Base-by-base conservation (phyloP, 2,113 vertebrate genomes). In the Pseudonaja textilis region DNA sequence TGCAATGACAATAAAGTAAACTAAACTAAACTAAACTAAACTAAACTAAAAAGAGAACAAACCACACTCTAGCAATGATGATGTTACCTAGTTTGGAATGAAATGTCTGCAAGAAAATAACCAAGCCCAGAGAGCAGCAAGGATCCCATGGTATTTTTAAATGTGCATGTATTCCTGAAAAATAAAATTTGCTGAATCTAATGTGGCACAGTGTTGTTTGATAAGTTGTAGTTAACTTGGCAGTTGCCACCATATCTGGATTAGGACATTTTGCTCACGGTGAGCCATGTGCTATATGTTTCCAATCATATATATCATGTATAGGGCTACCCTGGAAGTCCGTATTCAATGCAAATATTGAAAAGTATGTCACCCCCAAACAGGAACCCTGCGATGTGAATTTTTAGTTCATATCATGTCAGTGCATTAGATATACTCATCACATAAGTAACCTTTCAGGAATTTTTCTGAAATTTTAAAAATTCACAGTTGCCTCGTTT, bases 381-480 rank as follows among this genome's bases (percentile, higher is more conserved):
- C 91, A 74, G 90, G 93, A 56, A 23, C 56, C 12, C 55, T 26
- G 9, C 25, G 92, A 59, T 4, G 52, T 4, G n/a, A 25, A 88
- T n/a, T 69, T 50, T 50, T 47, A 88, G 93, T 85, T 91, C 54
- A 89, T 94, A 61, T 20, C 52, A 23, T 92, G 45, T 25, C 90
- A 74, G 50, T 29, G 1, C 18, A 94, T 91, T 47, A 92, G 11
- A 10, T 11, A 95, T 94, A 69, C 52, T 22, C 14, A 81, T 22
- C 18, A 81, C 18, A 81, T 39, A 86, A 39, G 20, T 47, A 55
- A 39, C 29, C 56, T 57, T 86, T 47, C 25, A 91, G 85, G 39
- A n/a, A 34, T 87, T 50, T 50, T 50, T 50, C 47, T 50, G 47
- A 50, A 50, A 87, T 59, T 61, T 91, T 87, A 61, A 87, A 50